Percentiles rank a stretch among this genome's conserved stretches.
Evolutionary conservation across 2,113 vertebrate species (phyloP).

Genomic region (Centrocercus urophasianus): DNA sequence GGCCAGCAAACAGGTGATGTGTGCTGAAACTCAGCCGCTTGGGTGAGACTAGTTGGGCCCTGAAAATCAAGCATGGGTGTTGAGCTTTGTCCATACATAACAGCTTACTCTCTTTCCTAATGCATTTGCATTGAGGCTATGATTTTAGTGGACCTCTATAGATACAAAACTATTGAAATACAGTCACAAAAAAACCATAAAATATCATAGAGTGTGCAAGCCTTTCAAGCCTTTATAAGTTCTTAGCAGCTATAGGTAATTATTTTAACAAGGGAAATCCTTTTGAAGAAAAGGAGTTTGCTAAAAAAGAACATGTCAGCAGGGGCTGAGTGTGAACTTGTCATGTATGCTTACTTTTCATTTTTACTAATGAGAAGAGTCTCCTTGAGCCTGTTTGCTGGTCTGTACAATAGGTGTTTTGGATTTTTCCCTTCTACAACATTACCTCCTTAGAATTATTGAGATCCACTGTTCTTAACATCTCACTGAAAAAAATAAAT

Average conservation of each 20-base stretch:
- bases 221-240: neutral
- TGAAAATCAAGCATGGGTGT: neutral
- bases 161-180: neutral
- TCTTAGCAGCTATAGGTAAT: neutral
- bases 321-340: neutral
- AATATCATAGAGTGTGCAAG: neutral
- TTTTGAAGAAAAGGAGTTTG: neutral
- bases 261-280: neutral
- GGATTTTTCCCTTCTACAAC: neutral
- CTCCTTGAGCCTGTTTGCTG: neutral
- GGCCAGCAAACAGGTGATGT: neutral
- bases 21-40: neutral
- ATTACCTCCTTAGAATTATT: neutral
- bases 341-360: neutral
- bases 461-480: neutral
- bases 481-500: neutral
- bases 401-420: neutral
- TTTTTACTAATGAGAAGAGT: neutral
- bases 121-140: neutral
- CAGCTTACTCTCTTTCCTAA: neutral
- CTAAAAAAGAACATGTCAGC: neutral
- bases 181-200: fast-evolving
- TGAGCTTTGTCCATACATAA: neutral
- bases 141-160: neutral
- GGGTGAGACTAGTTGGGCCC: neutral